These are phyloP conservation scores for Zoanthus sansibaricus DNA, from an alignment of 92 coral and sea anemone species.

Conservation along the genomic window DNA sequence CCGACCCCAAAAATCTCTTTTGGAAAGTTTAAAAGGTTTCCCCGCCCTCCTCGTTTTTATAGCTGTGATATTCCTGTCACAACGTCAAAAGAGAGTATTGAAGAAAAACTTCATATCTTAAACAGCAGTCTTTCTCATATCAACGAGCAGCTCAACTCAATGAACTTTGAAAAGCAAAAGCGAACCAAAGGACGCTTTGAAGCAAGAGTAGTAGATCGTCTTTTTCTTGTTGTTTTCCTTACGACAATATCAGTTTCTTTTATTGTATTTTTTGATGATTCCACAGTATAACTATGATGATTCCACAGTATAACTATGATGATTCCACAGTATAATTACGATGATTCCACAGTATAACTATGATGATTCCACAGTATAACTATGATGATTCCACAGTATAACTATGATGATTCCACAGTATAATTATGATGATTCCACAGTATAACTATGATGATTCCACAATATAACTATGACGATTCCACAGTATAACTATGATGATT, in stretches of 20 bases:
- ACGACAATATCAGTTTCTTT: constrained; percentile 71
- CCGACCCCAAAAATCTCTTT: neutral
- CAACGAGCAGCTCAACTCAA: constrained; percentile 42
- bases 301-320: constrained; percentile 63
- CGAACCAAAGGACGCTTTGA: constrained; percentile 87
- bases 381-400: too few species aligned
- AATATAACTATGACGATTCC: too few species aligned
- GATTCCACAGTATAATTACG: too few species aligned
- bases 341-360: too few species aligned
- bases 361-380: too few species aligned
- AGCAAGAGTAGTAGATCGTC: constrained; percentile 85
- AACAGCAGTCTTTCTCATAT: constrained; percentile 64
- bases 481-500: too few species aligned
- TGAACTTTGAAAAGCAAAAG: constrained; percentile 55
- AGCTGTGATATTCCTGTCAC: constrained; percentile 28
- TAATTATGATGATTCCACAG: too few species aligned
- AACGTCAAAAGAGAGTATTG: constrained; percentile 48
- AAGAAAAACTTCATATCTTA: constrained; percentile 70
- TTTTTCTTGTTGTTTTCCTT: constrained; percentile 72
- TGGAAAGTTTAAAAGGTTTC: constrained; percentile 30
- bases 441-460: too few species aligned
- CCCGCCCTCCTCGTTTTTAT: constrained; percentile 48
- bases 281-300: constrained; percentile 74
- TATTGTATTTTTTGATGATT: constrained; percentile 77
- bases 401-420: too few species aligned